Conservation (phyloP, 2,797 vertebrate species). For the Artibeus jamaicensis region DNA sequence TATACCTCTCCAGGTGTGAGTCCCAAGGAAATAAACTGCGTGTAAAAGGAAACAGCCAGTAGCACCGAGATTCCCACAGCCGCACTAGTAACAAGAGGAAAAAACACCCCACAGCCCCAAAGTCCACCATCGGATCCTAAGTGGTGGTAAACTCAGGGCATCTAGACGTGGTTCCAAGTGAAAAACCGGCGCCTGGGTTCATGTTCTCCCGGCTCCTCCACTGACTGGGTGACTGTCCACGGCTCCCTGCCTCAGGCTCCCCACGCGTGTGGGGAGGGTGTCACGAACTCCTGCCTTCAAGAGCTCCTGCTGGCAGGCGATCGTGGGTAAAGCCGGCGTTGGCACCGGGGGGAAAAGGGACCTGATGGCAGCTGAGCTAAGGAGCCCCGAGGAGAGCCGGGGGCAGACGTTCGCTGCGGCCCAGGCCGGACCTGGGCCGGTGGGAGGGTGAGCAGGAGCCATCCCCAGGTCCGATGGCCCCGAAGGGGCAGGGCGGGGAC, state of each 20-base stretch:
- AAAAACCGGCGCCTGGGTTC: accelerated
- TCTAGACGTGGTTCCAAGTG: too few relatives aligned
- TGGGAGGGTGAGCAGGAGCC: not conserved
- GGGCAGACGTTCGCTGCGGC: not conserved
- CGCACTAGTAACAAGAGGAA: too few relatives aligned
- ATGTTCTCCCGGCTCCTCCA: not conserved
- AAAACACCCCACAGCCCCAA: not conserved
- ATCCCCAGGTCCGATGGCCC: not conserved
- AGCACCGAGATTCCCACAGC: not conserved
- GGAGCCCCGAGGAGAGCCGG: not conserved
- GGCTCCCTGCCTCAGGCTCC: not conserved
- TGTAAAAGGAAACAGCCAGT: not conserved
- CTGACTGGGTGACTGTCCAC: too few relatives aligned
- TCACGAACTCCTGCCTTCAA: not conserved
- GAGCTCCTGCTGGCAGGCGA: not conserved
- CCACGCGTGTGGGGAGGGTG: not conserved
- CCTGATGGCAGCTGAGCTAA: not conserved
- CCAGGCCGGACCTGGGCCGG: not conserved
- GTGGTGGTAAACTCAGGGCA: accelerated
- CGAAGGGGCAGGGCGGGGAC: too few relatives aligned
- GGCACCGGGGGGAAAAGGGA: too few relatives aligned
- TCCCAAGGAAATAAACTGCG: not conserved
- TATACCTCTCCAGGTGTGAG: not conserved
- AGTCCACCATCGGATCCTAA: not conserved
- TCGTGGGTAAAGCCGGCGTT: accelerated